Percentiles rank a stretch among this genome's conserved stretches.
Evolutionary conservation across 2,113 vertebrate genomes (phyloP).

Genomic region (Varanus salvator): DNA sequence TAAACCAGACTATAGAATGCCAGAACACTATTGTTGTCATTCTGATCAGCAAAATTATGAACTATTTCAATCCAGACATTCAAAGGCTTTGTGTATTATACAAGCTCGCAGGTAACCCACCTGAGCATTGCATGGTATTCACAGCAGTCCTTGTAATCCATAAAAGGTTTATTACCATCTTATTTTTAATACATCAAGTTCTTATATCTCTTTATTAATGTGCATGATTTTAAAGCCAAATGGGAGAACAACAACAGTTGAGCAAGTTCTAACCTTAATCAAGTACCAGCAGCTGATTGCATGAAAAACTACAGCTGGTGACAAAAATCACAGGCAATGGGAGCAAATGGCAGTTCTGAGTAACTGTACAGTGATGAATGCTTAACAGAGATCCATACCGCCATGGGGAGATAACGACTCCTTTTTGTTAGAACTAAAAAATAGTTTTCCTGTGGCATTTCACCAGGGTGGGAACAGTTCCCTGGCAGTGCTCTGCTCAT

Average conservation of each 20-base stretch:
- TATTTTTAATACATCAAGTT: background rate
- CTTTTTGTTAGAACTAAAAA: background rate
- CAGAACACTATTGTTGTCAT: background rate
- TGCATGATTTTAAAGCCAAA: background rate
- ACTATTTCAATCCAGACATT: background rate
- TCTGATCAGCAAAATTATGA: background rate
- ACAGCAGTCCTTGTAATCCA: background rate
- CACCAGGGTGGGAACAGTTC: rapidly evolving
- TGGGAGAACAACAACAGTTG: background rate
- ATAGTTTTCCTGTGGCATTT: too few relatives aligned
- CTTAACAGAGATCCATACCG: rapidly evolving
- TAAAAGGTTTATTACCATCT: background rate
- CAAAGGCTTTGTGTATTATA: background rate
- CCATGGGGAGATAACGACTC: rapidly evolving
- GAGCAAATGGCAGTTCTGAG: background rate
- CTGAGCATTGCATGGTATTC: background rate
- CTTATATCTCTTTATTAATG: background rate
- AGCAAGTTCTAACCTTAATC: background rate
- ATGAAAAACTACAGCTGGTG: background rate
- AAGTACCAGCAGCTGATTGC: background rate
- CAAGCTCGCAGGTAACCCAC: background rate
- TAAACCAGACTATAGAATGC: background rate
- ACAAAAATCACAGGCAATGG: background rate
- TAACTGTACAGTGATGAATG: background rate
- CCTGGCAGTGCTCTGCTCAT: background rate